These are phyloP conservation scores for Thecophora atra DNA, from an alignment of 2,888 invertebrate genomes.

Conservation along the genomic window DNA sequence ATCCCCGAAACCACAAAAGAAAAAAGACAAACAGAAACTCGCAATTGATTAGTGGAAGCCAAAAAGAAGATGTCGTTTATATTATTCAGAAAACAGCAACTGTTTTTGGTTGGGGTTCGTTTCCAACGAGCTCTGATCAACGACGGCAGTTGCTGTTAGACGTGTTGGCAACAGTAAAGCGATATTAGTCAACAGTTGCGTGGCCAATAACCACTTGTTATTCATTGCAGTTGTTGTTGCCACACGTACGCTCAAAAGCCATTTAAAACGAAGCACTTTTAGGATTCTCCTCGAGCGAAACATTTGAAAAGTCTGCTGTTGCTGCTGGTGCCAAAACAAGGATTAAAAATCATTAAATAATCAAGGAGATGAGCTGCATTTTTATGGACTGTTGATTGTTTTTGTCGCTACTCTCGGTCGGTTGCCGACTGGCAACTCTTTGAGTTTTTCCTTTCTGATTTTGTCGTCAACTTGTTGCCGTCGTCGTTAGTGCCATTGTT, in stretches of 20 bases:
- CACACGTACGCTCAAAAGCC: neutral
- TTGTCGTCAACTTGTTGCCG: neutral
- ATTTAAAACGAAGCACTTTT: neutral
- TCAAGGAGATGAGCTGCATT: neutral
- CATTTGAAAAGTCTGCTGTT: neutral
- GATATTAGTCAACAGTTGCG: slow-evolving; percentile 11
- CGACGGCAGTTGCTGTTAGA: neutral
- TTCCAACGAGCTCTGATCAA: neutral
- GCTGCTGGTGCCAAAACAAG: neutral
- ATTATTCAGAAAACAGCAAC: neutral
- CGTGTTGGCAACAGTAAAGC: neutral
- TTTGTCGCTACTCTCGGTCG: neutral
- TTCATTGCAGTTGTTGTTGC: neutral
- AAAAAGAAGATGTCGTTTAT: too few relatives aligned
- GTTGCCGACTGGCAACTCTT: too few relatives aligned
- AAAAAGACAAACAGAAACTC: too few relatives aligned
- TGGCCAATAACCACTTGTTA: neutral
- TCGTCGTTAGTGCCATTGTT: neutral
- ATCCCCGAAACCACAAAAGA: too few relatives aligned
- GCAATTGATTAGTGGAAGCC: too few relatives aligned
- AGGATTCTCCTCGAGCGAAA: neutral
- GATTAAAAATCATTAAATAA: neutral
- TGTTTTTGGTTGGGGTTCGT: neutral
- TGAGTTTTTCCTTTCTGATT: neutral
- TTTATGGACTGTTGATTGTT: neutral